phyloP scores from a whole-genome alignment of 2,797 vertebrate genomes.

The Microchirus variegatus region DNA sequence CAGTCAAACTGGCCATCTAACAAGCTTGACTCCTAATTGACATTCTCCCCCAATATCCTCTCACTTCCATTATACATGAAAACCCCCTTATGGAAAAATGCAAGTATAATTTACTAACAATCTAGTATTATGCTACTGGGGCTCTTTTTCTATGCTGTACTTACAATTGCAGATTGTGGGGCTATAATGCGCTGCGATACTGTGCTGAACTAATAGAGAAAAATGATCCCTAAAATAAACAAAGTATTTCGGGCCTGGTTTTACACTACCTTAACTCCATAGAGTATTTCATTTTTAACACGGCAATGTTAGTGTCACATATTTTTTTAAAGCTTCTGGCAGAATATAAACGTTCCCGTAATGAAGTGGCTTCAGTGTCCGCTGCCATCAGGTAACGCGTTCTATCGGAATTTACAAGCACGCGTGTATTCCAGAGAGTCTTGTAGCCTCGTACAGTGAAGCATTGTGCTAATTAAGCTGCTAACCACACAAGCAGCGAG shows the following conservation, averaged over 20 bases:
- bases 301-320: neutral
- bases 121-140: slow-evolving; percentile 25
- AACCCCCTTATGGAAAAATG: slow-evolving; percentile 69
- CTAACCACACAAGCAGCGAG: neutral
- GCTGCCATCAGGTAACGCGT: neutral
- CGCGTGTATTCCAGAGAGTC: neutral
- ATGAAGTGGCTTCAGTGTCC: neutral
- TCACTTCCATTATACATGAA: slow-evolving; percentile 71
- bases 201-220: slow-evolving; percentile 1
- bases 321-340: neutral
- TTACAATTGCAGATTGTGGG: neutral
- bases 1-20: slow-evolving; percentile 75
- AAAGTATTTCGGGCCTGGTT: slow-evolving; percentile 8
- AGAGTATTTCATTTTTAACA: slow-evolving; percentile 9
- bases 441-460: neutral
- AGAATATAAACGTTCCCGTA: neutral
- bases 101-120: slow-evolving; percentile 62
- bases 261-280: neutral
- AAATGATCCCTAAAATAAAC: slow-evolving; percentile 9
- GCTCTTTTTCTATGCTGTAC: slow-evolving; percentile 8
- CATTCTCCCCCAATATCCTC: slow-evolving; percentile 62
- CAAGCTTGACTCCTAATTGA: slow-evolving; percentile 72
- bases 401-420: neutral
- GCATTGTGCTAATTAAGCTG: slow-evolving; percentile 6
- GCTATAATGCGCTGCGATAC: neutral